These are phyloP conservation scores for Montipora capitata DNA, from an alignment of 92 coral and sea anemone species.

Conservation along the genomic window DNA sequence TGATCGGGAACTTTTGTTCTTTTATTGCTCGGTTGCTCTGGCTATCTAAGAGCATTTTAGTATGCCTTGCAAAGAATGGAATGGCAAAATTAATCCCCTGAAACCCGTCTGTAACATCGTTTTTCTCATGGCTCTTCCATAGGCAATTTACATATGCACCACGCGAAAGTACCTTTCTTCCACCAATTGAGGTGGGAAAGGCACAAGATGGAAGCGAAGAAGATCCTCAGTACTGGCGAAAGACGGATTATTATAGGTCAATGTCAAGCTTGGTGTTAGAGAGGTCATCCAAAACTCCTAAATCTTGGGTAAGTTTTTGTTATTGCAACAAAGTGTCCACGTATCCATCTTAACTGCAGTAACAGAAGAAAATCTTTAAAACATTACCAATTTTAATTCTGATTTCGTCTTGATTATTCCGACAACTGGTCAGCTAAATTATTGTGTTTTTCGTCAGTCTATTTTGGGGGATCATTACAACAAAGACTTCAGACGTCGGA, in stretches of 20 bases:
- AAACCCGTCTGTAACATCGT: not conserved
- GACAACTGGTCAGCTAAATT: conserved; percentile 43
- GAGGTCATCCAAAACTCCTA: conserved; percentile 68
- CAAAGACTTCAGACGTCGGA: conserved; percentile 93
- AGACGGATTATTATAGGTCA: conserved; percentile 73
- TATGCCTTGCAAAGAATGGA: too few species aligned
- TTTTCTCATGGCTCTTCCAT: not conserved
- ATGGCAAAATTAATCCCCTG: too few species aligned
- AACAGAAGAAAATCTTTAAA: too few species aligned
- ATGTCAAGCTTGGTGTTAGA: conserved; percentile 85
- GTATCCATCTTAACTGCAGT: too few species aligned
- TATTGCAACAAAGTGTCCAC: too few species aligned
- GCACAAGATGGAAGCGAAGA: conserved; percentile 47
- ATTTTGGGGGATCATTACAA: conserved; percentile 95
- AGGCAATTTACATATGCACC: conserved; percentile 16
- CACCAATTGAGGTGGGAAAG: conserved; percentile 54
- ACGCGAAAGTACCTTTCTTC: conserved; percentile 65
- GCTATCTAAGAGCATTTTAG: too few species aligned
- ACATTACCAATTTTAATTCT: too few species aligned
- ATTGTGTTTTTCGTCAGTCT: conserved; percentile 62
- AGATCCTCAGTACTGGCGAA: conserved; percentile 68
- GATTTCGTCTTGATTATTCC: conserved; percentile 3
- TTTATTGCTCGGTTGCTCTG: too few species aligned
- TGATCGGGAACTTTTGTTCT: too few species aligned
- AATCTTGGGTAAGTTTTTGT: conserved; percentile 77